Base-by-base conservation (phyloP, 2,113 vertebrate genomes). In the Fregata magnificens region DNA sequence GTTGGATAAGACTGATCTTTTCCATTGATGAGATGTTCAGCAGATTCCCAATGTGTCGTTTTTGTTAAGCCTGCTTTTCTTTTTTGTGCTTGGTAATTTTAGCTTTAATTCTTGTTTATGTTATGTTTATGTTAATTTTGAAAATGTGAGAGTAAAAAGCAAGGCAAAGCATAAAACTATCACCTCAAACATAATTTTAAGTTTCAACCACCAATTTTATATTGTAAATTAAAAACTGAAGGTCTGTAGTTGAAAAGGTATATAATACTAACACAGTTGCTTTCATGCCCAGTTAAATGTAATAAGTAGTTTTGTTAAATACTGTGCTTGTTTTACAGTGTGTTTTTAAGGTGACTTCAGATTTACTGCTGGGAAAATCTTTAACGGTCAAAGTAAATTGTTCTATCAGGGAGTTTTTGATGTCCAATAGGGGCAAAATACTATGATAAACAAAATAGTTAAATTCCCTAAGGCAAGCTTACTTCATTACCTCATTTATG, bases 361-460 rank as follows among this genome's bases (percentile, higher is more conserved):
- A 80, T 96, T 90, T 94, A 94, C 87, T 91, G 56, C 86, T 87
- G 82, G 77, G 84, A 96, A 94, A 87, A 91, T 83, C n/a, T 84
- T 77, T 59, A 66, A 55, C 0, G 0, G 86, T 96, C 55, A 73
- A 91, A 96, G 84, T 63, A 59, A 67, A 89, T 85, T 87, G 69
- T 89, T 82, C 52, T 87, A 2, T 65, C 1, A 1, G 34, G 44
- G 31, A 79, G 65, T 31, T 85, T 96, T 89, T 96, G 38, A 95
- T 95, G 65, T 93, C 36, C 83, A 72, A 11, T 47, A 52, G 31
- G 26, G 44, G 28, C 16, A 86, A 95, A 82, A 65, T 61, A 25
- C n/a, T 79, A 31, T 67, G 89, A 79, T 77, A 56, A 91, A 94
- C n/a, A 79, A 72, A 82, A 76, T 18, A 82, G 44, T 40, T 78